Base-by-base conservation (phyloP, 2,113 vertebrate genomes). In the Rhea pennata region DNA sequence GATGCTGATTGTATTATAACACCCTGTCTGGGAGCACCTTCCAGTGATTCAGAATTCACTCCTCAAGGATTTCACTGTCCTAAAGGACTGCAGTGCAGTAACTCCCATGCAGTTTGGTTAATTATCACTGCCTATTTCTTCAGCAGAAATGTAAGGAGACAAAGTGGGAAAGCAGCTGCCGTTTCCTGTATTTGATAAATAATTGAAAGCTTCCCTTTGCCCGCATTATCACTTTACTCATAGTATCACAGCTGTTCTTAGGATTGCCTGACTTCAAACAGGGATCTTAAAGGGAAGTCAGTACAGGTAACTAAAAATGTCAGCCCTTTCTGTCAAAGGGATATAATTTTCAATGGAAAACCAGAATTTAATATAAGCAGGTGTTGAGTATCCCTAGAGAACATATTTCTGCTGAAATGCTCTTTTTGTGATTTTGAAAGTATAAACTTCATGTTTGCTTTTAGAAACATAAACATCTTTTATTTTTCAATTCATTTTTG, bases 1-100 rank as follows among this genome's bases (percentile, higher is more conserved):
- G 6, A 8, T 75, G 69, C 46, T 0, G 0, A 70, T 53, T 61
- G 6, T 39, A 29, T 53, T 54, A 2, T 12, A 73, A 22, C 33
- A 56, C 8, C 11, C 21, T 4, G 2, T 51, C 50, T 0, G 3
- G 27, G 14, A 87, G 39, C 12, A 61, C 11, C 44, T 83, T 87
- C 44, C 72, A 46, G 33, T 31, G 27, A 16, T 54, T 59, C 67
- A 71, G 40, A 93, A 15, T 20, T 88, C 31, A 4, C 20, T 73
- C 26, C 26, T 83, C 26, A n/a, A 90, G 42, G 54, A 85, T 23
- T 62, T 21, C 16, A 48, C 0, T 0, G 44, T 12, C 29, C 23
- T 82, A 23, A 93, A 90, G 66, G 36, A 77, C 75, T 62, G n/a
- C 72, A 94, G 29, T 80, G 64, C 64, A 90, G 33, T 64, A 86